phyloP scores from a whole-genome alignment of 2,113 vertebrate genomes.

The Leptosomus discolor region DNA sequence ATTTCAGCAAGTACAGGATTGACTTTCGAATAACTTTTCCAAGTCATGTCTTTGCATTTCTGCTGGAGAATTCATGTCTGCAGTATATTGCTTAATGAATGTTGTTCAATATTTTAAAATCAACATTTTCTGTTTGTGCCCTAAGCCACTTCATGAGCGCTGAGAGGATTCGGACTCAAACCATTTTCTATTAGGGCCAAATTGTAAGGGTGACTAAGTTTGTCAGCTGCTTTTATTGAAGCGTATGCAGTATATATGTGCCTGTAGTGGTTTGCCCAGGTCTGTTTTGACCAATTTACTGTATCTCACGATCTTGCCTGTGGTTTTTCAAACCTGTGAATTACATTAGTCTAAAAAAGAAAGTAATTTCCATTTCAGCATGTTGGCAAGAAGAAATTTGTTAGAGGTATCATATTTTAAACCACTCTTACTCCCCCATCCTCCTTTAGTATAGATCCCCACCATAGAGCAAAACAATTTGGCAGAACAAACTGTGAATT shows the following conservation, averaged over 20 bases:
- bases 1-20: background rate
- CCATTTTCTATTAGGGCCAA: constrained; percentile 29
- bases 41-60: background rate
- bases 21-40: constrained; percentile 61
- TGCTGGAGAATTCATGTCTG: constrained; percentile 24
- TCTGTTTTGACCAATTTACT: constrained; percentile 66
- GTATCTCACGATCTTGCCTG: constrained; percentile 46
- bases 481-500: constrained; percentile 44
- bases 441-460: background rate
- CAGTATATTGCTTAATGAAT: background rate
- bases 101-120: constrained; percentile 45
- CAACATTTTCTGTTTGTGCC: constrained; percentile 35
- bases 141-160: background rate
- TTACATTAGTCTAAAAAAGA: constrained; percentile 64
- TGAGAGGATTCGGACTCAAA: background rate
- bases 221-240: constrained; percentile 41
- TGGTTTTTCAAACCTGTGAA: constrained; percentile 57
- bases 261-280: constrained; percentile 33
- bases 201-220: constrained; percentile 23
- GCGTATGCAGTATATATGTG: background rate
- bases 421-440: background rate
- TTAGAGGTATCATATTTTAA: constrained; percentile 48
- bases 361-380: constrained; percentile 61
- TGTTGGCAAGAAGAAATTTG: constrained; percentile 36
- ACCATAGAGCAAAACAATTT: constrained; percentile 34